Percentiles rank a stretch among this genome's conserved stretches.
Evolutionary conservation across 2,888 invertebrate species (phyloP).

Genomic region (Hypolimnas misippus): DNA sequence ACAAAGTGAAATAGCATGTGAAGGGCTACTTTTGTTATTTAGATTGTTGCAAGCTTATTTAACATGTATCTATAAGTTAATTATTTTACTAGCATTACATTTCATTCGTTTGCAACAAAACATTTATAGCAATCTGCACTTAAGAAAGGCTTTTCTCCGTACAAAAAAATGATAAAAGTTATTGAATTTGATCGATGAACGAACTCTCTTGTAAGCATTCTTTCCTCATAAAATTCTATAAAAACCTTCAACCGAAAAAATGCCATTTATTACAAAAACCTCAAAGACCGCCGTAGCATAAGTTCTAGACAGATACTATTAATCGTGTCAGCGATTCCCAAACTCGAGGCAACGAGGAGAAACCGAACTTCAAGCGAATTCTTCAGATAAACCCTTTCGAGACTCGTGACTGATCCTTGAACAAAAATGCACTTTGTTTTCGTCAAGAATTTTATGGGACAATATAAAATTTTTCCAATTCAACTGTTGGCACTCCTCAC

Average conservation of each 20-base stretch:
- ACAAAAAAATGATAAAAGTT: constrained; percentile 8
- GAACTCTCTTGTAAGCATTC: constrained; percentile 20
- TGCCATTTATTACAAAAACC: constrained; percentile 36
- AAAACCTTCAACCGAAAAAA: constrained; percentile 20
- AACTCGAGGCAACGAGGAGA: constrained; percentile 15
- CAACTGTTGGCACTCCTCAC: constrained; percentile 58
- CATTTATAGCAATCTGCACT: not conserved
- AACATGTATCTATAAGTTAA: not conserved
- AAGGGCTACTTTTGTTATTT: not conserved
- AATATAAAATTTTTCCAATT: constrained; percentile 63
- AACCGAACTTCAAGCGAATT: constrained; percentile 23
- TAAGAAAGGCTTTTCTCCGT: not conserved
- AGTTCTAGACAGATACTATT: constrained; percentile 35
- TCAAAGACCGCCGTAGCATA: constrained; percentile 29
- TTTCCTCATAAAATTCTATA: constrained; percentile 30
- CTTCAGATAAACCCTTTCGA: constrained; percentile 12
- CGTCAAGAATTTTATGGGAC: constrained; percentile 60
- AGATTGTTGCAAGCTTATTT: not conserved
- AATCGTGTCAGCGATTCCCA: constrained; percentile 34
- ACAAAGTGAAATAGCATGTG: not conserved
- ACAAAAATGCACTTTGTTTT: constrained; percentile 49
- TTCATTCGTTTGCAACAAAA: not conserved
- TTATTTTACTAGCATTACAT: not conserved
- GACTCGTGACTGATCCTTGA: constrained; percentile 27
- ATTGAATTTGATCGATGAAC: constrained; percentile 27